Conservation (phyloP, 2,888 invertebrate genomes). For the Phaonia tiefii region DNA sequence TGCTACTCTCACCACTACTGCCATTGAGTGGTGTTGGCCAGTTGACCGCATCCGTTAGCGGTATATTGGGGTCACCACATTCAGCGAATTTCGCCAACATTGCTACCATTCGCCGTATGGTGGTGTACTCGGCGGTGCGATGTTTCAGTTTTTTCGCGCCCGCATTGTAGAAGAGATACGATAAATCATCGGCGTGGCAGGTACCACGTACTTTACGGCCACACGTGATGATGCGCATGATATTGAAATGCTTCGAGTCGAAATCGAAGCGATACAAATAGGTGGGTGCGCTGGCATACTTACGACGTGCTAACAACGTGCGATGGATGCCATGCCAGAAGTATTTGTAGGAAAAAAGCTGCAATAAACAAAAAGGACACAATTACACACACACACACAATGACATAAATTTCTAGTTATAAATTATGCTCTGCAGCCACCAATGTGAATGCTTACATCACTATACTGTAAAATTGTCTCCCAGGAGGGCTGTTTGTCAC, state of each 20-base stretch:
- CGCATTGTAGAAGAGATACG: conserved; percentile 79
- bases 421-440: neutral
- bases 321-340: conserved; percentile 80
- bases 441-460: conserved; percentile 73
- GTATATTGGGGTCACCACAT: conserved; percentile 77
- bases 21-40: conserved; percentile 47
- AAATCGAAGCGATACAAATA: conserved; percentile 79
- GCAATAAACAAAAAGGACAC: conserved; percentile 24
- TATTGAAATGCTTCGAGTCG: conserved; percentile 79
- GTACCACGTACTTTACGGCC: conserved; percentile 79
- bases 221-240: conserved; percentile 77
- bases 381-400: neutral
- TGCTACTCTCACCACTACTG: conserved; percentile 1
- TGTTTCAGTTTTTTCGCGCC: conserved; percentile 76
- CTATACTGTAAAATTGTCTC: conserved; percentile 79
- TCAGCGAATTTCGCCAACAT: conserved; percentile 77
- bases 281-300: conserved; percentile 76
- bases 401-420: conserved; percentile 1
- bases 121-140: conserved; percentile 77
- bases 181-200: conserved; percentile 80
- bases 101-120: conserved; percentile 77
- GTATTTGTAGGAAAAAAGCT: conserved; percentile 79
- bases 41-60: conserved; percentile 64
- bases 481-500: conserved; percentile 77
- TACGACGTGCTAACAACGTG: conserved; percentile 75